Base-by-base conservation (phyloP, 2,888 invertebrate genomes). In the Amiota communis region DNA sequence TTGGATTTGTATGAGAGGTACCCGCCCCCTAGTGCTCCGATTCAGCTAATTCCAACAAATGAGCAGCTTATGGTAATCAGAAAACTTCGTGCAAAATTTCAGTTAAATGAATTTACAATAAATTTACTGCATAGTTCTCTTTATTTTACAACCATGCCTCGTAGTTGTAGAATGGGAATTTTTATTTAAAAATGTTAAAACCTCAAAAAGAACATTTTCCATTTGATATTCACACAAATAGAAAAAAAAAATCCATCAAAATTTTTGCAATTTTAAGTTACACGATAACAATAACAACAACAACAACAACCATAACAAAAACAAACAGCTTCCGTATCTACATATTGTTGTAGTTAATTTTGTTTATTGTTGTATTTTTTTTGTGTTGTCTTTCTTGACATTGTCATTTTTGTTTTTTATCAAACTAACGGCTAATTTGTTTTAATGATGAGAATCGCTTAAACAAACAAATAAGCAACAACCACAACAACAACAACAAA, bases 381-480 rank as follows among this genome's bases (percentile, higher is more conserved):
- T 49, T 71, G 46, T 74, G 70, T 77, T 76, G 71, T 75, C 75
- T 68, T 78, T 77, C 77, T 76, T 76, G 75, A 73, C 20, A 67
- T 67, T 67, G 48, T 48, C 67, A 11, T 49, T 67, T 74, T 73
- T n/a, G n/a, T n/a, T 77, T 70, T 77, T 74, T 78, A 72, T 74
- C 68, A 56, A 67, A 13, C 84, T 83, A 83, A 86, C 86, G 82
- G 85, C 83, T 83, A 83, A 85, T 83, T 85, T 84, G 80, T 76
- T 84, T 85, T 83, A 85, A 83, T 85, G 82, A 85, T 85, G 82
- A 83, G 82, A 83, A 84, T 82, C 79, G 82, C 85, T 83, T 83
- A 84, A 76, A 77, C 75, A 79, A 84, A 83, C 79, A 80, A 78
- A 80, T 64, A 74, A 71, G 10, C 51, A 65, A 70, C 53, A 65